A percentile compares a stretch with the other conserved stretches of the same genome.
Conservation (phyloP, 2,797 vertebrate genomes). For the Myotis planiceps region DNA sequence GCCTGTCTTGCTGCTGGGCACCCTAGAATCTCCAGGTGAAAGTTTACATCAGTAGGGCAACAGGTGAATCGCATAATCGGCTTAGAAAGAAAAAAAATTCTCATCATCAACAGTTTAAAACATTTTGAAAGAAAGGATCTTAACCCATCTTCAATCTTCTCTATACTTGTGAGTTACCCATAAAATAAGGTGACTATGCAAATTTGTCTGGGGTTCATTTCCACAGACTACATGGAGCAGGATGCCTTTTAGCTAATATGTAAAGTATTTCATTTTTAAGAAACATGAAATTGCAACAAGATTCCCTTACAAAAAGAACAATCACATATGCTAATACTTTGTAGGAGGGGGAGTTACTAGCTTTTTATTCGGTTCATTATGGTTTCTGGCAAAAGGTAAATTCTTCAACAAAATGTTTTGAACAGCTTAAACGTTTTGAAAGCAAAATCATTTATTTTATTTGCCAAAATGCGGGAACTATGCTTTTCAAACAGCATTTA, state of each 20-base stretch:
- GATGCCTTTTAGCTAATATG: neutral
- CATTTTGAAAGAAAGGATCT: constrained; percentile 7
- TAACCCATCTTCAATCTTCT: neutral
- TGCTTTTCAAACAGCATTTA: constrained; percentile 8
- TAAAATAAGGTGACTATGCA: constrained; percentile 19
- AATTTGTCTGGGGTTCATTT: constrained; percentile 27
- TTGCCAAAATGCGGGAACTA: neutral
- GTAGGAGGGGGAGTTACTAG: neutral
- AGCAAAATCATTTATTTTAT: constrained; percentile 43
- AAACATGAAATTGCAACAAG: neutral
- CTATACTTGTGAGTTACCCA: neutral
- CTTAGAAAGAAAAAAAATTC: neutral
- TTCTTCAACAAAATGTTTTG: constrained; percentile 48
- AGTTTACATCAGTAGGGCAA: neutral
- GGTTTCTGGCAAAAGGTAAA: neutral
- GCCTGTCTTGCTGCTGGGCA: neutral
- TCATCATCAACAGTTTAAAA: neutral
- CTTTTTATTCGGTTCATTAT: constrained; percentile 39
- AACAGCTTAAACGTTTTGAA: constrained; percentile 19
- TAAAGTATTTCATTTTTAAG: constrained; percentile 36
- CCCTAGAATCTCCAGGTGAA: neutral
- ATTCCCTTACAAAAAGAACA: constrained; percentile 4
- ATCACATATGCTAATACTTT: neutral
- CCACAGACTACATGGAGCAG: neutral
- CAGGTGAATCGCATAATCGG: neutral